Percentiles rank a stretch among this genome's conserved stretches.
Conservation (phyloP, 2,797 vertebrate genomes). For the Megaceryle alcyon region DNA sequence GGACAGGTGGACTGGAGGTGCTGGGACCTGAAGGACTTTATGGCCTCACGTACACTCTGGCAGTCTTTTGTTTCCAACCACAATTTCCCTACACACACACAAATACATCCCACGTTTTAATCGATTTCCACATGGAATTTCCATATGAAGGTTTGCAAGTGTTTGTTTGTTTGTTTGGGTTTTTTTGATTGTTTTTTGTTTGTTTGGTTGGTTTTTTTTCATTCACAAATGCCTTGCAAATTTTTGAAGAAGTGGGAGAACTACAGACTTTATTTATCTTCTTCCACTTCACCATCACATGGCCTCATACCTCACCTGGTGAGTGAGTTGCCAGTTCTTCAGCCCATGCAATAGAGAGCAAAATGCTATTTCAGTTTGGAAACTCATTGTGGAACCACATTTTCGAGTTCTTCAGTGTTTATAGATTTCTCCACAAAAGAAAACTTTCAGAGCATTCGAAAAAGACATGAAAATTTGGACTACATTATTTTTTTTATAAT, state of each 20-base stretch:
- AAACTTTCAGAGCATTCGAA: not conserved
- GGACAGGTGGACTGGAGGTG: not conserved
- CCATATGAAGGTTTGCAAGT: not conserved
- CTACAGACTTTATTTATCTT: not conserved
- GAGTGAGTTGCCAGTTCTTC: not conserved
- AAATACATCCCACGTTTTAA: not conserved
- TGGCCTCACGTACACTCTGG: rapidly evolving
- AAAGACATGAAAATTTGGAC: not conserved
- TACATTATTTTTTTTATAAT: rapidly evolving
- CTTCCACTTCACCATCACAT: not conserved
- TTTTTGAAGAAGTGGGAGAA: not conserved
- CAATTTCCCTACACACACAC: rapidly evolving
- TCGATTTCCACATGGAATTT: not conserved
- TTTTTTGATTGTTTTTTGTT: too few relatives aligned
- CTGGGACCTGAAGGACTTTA: not conserved
- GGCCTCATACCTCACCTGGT: not conserved
- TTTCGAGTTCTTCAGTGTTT: not conserved
- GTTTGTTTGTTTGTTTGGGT: too few relatives aligned
- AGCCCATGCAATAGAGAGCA: not conserved
- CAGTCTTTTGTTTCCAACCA: not conserved
- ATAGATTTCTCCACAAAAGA: not conserved
- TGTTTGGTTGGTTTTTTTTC: not conserved
- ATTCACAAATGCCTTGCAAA: not conserved
- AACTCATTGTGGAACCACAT: not conserved
- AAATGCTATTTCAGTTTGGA: not conserved